These are phyloP conservation scores for Camelus dromedarius DNA, from an alignment of 2,113 vertebrate genomes.

Conservation along the genomic window DNA sequence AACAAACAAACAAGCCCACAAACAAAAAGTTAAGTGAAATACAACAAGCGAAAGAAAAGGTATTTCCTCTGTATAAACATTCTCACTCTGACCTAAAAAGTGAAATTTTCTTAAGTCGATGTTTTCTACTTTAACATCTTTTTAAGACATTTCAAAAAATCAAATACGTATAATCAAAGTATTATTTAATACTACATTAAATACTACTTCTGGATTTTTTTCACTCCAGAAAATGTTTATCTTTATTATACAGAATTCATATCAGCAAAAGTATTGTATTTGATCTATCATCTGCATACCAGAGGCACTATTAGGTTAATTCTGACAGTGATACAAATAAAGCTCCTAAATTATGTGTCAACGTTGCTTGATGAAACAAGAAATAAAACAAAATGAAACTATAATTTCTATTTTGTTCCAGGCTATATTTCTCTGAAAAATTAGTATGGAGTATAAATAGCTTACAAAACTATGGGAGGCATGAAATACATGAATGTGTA, in stretches of 20 bases:
- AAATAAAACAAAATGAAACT: neutral
- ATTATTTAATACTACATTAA: conserved; percentile 23
- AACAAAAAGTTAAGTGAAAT: conserved; percentile 12
- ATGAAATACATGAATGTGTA: neutral
- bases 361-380: conserved; percentile 42
- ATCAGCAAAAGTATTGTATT: conserved; percentile 31
- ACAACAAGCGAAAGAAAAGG: neutral
- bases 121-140: conserved; percentile 23
- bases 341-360: neutral
- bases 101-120: conserved; percentile 31
- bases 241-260: conserved; percentile 30
- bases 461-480: neutral
- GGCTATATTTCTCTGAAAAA: conserved; percentile 40
- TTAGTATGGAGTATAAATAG: neutral
- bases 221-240: neutral
- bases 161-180: neutral
- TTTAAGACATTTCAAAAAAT: neutral
- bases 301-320: neutral
- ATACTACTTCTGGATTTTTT: neutral
- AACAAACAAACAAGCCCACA: conserved; percentile 72
- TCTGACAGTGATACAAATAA: conserved; percentile 59
- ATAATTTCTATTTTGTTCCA: conserved; percentile 25
- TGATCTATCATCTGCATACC: neutral
- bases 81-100: neutral
- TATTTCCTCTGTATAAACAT: neutral